phyloP scores from a whole-genome alignment of 2,888 invertebrate species.

The Orthosia gothica region DNA sequence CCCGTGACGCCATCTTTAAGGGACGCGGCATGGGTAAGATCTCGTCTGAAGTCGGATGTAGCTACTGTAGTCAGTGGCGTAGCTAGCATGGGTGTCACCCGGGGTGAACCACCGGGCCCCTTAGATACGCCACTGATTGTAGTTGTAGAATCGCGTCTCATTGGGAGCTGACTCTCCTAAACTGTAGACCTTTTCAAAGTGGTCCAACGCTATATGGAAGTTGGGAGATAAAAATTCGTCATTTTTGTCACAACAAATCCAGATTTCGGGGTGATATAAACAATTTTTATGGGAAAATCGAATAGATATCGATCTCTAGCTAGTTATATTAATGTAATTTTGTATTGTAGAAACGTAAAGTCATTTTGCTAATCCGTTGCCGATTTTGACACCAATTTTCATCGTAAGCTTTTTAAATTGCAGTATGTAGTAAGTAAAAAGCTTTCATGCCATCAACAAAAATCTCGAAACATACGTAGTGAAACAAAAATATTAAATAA shows the following conservation, averaged over 20 bases:
- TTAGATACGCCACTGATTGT: not conserved
- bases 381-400: conserved; percentile 29
- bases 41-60: not conserved
- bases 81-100: no score
- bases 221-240: no score
- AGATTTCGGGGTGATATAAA: no score
- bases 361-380: conserved; percentile 51
- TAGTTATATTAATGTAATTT: no score
- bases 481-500: conserved; percentile 59
- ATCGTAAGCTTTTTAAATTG: conserved; percentile 5
- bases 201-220: no score
- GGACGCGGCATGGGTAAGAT: conserved; percentile 88
- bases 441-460: not conserved
- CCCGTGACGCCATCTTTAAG: conserved; percentile 90
- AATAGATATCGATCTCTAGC: no score
- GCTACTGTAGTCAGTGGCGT: not conserved
- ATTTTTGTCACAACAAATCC: no score
- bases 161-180: no score
- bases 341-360: conserved; percentile 1
- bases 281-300: no score
- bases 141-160: not conserved
- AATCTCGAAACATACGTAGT: conserved; percentile 10
- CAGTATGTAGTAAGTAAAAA: not conserved
- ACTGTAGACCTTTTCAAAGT: no score
- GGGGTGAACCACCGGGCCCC: no score